Conservation (phyloP, 2,888 invertebrate species). For the Leuctra nigra region DNA sequence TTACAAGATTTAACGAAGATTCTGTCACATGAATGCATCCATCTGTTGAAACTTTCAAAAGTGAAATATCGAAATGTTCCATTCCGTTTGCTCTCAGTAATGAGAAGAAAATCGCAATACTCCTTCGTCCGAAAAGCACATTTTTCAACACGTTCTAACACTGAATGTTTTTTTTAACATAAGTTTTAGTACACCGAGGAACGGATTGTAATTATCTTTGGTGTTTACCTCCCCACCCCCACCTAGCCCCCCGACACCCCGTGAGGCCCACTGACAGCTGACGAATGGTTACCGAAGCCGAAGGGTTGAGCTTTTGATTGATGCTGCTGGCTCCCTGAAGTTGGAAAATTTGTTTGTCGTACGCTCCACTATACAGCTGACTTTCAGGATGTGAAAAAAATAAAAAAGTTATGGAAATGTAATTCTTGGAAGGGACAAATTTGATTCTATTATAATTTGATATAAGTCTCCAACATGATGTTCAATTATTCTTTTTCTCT, state of each 20-base stretch:
- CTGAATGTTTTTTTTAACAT: too few species aligned
- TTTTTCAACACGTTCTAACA: too few species aligned
- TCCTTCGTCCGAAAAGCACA: too few species aligned
- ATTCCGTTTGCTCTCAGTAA: too few species aligned
- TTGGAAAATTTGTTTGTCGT: conserved; percentile 13
- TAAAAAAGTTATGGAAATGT: not conserved
- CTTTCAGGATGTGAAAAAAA: not conserved
- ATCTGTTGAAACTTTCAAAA: too few species aligned
- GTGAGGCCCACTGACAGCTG: conserved; percentile 4
- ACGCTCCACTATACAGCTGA: conserved; percentile 3
- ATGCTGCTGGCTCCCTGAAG: not conserved
- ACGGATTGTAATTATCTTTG: conserved; percentile 11
- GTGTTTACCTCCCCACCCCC: not conserved
- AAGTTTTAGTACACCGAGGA: too few species aligned
- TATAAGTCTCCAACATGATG: not conserved
- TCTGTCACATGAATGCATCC: too few species aligned
- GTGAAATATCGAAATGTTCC: too few species aligned
- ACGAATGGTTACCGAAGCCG: conserved; percentile 8
- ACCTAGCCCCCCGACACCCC: not conserved
- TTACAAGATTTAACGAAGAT: too few species aligned
- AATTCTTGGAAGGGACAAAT: conserved; percentile 2
- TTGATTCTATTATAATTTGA: conserved; percentile 2
- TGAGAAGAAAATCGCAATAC: too few species aligned
- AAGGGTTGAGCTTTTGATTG: conserved; percentile 10
- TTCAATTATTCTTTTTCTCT: too few species aligned